These are phyloP conservation scores for Chaenogobius annularis DNA, from an alignment of 2,113 vertebrate species.

Conservation along the genomic window DNA sequence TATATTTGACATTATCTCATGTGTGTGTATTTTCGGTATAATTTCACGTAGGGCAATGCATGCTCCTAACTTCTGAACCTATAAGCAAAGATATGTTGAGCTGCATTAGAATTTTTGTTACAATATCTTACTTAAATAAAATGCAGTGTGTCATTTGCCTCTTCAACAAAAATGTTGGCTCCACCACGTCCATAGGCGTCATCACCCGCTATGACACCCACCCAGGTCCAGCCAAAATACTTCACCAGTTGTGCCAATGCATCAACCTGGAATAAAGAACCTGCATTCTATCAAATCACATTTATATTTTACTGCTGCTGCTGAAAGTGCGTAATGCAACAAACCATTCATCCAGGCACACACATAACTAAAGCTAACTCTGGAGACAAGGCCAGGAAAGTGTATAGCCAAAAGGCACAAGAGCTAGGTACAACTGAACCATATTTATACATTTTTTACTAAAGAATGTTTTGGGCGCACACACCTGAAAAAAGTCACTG, in stretches of 20 bases:
- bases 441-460: not conserved
- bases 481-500: conserved; percentile 79
- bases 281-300: not conserved
- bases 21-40: conserved; percentile 75
- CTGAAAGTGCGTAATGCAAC: not conserved
- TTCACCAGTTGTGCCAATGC: conserved; percentile 78
- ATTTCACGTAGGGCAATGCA: conserved; percentile 76
- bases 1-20: conserved; percentile 62
- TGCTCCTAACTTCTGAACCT: conserved; percentile 65
- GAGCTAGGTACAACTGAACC: not conserved
- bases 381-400: not conserved
- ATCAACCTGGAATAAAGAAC: conserved; percentile 56
- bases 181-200: conserved; percentile 79
- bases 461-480: not conserved
- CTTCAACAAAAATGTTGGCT: conserved; percentile 72
- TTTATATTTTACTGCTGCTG: too few relatives aligned
- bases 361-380: not conserved
- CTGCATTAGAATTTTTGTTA: not conserved
- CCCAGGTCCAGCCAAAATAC: conserved; percentile 81
- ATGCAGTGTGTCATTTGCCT: conserved; percentile 38
- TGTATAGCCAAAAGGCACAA: too few relatives aligned
- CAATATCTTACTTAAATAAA: not conserved
- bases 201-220: conserved; percentile 79
- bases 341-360: not conserved
- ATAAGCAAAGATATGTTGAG: not conserved